Conservation (phyloP, 2,888 invertebrate species). For the Noctua janthe region DNA sequence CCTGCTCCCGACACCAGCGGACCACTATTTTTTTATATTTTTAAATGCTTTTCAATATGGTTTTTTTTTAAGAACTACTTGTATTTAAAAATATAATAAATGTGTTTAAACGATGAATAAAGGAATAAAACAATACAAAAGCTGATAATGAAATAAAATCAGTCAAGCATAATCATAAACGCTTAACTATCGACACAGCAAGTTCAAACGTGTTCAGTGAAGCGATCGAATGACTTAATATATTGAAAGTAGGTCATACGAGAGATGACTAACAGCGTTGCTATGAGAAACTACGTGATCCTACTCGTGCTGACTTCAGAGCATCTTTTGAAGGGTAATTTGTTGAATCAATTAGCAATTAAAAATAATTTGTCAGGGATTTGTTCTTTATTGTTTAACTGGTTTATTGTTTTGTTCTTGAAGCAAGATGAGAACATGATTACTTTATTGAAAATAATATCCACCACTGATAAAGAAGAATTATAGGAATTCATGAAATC, state of each 20-base stretch:
- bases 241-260: slow-evolving; percentile 75
- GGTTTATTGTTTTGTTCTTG: neutral
- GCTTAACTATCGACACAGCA: slow-evolving; percentile 57
- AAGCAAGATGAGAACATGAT: neutral
- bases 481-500: rapidly evolving
- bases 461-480: neutral
- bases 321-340: slow-evolving; percentile 43
- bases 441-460: neutral
- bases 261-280: slow-evolving; percentile 72
- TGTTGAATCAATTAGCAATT: slow-evolving; percentile 42
- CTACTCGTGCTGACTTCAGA: slow-evolving; percentile 8
- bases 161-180: slow-evolving; percentile 42
- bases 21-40: too few relatives aligned
- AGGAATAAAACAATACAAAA: neutral
- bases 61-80: too few relatives aligned
- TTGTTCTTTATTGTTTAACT: neutral
- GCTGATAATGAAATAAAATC: slow-evolving; percentile 27
- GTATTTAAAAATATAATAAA: too few relatives aligned
- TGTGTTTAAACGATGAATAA: neutral
- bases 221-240: slow-evolving; percentile 61
- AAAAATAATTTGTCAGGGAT: neutral
- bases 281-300: slow-evolving; percentile 53
- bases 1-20: too few relatives aligned
- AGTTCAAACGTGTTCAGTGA: slow-evolving; percentile 72
- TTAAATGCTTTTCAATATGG: too few relatives aligned